phyloP scores from a whole-genome alignment of 2,797 vertebrate genomes.

The Poliocrania exsul region DNA sequence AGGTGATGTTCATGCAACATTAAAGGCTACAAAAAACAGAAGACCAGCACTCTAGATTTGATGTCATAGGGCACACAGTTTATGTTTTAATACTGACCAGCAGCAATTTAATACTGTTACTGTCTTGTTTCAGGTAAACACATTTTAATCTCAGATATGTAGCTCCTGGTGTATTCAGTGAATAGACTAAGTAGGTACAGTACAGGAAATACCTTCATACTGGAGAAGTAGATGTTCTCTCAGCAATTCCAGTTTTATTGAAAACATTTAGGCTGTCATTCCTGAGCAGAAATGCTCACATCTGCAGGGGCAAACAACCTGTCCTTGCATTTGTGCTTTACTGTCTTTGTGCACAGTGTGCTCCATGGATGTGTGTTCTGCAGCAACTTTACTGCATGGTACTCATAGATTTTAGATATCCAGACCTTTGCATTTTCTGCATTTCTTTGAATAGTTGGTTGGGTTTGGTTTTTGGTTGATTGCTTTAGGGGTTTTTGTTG shows the following conservation, averaged over 20 bases:
- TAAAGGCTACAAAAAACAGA: neutral
- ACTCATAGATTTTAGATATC: neutral
- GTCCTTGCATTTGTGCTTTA: neutral
- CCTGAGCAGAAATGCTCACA: accelerated
- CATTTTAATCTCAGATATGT: neutral
- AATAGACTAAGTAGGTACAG: neutral
- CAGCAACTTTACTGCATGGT: neutral
- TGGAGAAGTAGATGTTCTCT: neutral
- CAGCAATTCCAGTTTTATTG: neutral
- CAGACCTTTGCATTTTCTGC: neutral
- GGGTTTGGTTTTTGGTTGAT: neutral
- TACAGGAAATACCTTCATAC: neutral
- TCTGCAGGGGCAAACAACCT: neutral
- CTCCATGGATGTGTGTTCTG: neutral
- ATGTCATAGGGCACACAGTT: neutral
- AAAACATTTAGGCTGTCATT: neutral
- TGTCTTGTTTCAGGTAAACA: neutral
- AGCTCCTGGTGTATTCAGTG: neutral
- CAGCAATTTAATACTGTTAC: neutral
- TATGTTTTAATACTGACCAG: neutral
- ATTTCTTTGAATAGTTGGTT: neutral
- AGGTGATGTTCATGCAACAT: neutral
- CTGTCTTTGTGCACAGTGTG: neutral
- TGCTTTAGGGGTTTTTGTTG: neutral
- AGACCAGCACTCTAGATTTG: neutral